phyloP scores from a whole-genome alignment of 1,140 invertebrate genomes.

The Solen grandis region DNA sequence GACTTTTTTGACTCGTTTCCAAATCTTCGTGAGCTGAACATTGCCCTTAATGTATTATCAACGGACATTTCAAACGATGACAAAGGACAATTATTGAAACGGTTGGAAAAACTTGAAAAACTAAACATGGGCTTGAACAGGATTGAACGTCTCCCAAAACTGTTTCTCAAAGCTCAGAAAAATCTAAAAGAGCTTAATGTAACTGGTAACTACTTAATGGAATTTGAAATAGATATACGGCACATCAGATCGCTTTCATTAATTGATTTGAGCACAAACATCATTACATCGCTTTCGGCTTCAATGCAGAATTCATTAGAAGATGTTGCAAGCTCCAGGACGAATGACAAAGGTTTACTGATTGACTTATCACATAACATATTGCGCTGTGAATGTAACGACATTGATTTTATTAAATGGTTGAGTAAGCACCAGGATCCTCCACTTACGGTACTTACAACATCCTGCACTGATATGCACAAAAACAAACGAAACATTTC shows the following conservation, averaged over 20 bases:
- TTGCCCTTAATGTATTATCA: background rate
- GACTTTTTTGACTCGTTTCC: slow-evolving; percentile 9
- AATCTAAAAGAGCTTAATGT: slow-evolving; percentile 1
- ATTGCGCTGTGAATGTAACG: slow-evolving; percentile 15
- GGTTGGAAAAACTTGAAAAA: background rate
- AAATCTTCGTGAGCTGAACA: background rate
- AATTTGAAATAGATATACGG: slow-evolving; percentile 10
- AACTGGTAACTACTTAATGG: background rate
- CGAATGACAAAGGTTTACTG: background rate
- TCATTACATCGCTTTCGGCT: background rate
- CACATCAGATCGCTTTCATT: slow-evolving; percentile 14
- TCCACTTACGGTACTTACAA: background rate
- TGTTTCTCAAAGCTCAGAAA: background rate
- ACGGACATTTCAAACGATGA: background rate
- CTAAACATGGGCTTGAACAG: slow-evolving; percentile 29
- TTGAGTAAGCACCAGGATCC: background rate
- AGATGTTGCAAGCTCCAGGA: background rate
- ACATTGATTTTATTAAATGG: slow-evolving; percentile 41
- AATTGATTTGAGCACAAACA: slow-evolving; percentile 2
- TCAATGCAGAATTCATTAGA: background rate
- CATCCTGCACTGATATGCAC: background rate
- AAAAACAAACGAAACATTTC: background rate
- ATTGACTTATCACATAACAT: slow-evolving; percentile 12
- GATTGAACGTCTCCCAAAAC: background rate
- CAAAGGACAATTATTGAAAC: background rate